Evolutionary conservation across 1,140 invertebrate species (phyloP).

Genomic region (Drosophila setifemur): DNA sequence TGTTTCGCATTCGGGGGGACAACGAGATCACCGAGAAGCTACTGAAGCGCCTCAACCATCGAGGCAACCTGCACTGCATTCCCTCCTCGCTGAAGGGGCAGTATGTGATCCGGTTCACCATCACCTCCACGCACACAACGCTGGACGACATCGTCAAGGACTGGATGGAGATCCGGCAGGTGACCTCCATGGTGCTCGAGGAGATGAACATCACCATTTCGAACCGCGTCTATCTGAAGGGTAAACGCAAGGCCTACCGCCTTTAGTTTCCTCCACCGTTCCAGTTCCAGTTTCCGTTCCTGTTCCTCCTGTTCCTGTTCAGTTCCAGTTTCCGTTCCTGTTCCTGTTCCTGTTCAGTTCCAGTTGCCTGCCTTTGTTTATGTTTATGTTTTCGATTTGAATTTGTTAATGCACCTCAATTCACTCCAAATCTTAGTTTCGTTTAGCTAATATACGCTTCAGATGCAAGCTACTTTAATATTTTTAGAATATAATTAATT

Average conservation of each 20-base stretch:
- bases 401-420: conserved; percentile 43
- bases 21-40: conserved; percentile 93
- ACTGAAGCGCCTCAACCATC: conserved; percentile 92
- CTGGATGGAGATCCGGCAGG: conserved; percentile 93
- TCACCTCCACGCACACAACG: conserved; percentile 95
- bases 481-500: not conserved
- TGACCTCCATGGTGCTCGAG: conserved; percentile 89
- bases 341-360: not conserved
- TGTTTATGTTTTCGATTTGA: conserved; percentile 17
- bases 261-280: conserved; percentile 7
- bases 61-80: conserved; percentile 94
- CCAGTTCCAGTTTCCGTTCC: not conserved
- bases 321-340: not conserved
- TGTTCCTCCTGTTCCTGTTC: not conserved
- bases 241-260: conserved; percentile 83
- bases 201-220: conserved; percentile 84
- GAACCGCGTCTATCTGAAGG: conserved; percentile 89
- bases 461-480: not conserved
- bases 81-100: conserved; percentile 94
- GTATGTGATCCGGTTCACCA: conserved; percentile 95
- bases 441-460: not conserved
- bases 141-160: conserved; percentile 94
- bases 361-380: conserved; percentile 4
- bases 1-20: conserved; percentile 93
- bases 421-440: conserved; percentile 21